A percentile compares a stretch with the other conserved stretches of the same genome.
Conservation (phyloP, 2,113 vertebrate genomes). For the Saguinus midas region DNA sequence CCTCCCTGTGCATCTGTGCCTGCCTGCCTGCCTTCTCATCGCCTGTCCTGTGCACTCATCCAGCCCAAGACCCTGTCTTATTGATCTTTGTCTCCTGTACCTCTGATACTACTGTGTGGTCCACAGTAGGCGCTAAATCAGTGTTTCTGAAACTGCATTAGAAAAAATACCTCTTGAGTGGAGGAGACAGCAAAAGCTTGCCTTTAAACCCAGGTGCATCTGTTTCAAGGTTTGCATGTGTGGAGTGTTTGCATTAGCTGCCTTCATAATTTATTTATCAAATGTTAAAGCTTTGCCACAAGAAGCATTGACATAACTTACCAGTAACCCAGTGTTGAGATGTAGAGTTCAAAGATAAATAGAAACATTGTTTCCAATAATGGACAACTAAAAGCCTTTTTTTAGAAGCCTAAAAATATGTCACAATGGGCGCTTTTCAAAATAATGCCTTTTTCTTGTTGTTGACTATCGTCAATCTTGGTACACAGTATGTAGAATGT, state of each 20-base stretch:
- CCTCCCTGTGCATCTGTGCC: rapidly evolving
- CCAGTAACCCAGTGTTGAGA: background rate
- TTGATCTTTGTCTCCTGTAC: background rate
- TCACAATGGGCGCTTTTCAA: slow-evolving; percentile 8
- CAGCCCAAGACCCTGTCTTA: background rate
- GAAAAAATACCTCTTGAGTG: background rate
- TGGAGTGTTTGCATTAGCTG: background rate
- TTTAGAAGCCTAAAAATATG: background rate
- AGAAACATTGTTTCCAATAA: background rate
- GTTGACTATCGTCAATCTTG: background rate
- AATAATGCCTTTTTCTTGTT: background rate
- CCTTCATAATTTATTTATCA: background rate
- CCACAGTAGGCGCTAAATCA: background rate
- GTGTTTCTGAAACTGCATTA: background rate
- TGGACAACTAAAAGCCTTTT: background rate
- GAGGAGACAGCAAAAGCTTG: background rate
- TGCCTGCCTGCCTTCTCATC: rapidly evolving
- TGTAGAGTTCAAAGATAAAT: background rate
- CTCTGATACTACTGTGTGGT: background rate
- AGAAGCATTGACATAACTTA: background rate
- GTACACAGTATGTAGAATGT: background rate
- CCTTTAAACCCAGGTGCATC: background rate
- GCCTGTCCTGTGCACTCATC: rapidly evolving
- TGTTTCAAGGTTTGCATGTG: background rate
- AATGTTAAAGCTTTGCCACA: background rate